phyloP scores from a whole-genome alignment of 2,888 invertebrate genomes.

The Dryadula phaetusa region DNA sequence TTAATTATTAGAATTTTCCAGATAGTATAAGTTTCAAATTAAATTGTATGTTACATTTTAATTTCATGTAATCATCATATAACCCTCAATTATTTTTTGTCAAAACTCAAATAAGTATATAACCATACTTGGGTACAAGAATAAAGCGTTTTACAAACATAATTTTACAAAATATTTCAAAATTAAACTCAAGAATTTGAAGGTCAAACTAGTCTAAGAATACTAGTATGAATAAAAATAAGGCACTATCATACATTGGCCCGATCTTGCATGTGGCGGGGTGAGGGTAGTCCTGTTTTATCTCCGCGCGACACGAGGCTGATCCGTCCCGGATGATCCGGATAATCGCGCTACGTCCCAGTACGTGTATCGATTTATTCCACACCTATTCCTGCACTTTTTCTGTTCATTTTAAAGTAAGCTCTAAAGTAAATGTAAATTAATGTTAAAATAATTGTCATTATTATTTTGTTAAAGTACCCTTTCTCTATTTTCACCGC shows the following conservation, averaged over 20 bases:
- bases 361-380: slow-evolving; percentile 62
- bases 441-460: background rate
- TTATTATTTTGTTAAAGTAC: background rate
- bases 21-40: too few species aligned
- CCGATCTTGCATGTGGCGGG: slow-evolving; percentile 31
- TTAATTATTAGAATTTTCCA: too few species aligned
- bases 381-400: slow-evolving; percentile 42
- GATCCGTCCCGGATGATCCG: slow-evolving; percentile 79
- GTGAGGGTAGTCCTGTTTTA: slow-evolving; percentile 67
- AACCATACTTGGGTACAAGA: too few species aligned
- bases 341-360: slow-evolving; percentile 68
- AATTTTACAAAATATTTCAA: background rate
- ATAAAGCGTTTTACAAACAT: background rate
- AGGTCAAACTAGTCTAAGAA: background rate
- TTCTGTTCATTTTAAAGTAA: slow-evolving; percentile 33
- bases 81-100: too few species aligned
- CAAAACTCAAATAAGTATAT: too few species aligned
- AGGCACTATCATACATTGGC: slow-evolving; percentile 24
- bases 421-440: slow-evolving; percentile 19
- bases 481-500: too few species aligned
- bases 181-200: background rate
- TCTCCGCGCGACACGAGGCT: slow-evolving; percentile 79
- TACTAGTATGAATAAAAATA: slow-evolving; percentile 6
- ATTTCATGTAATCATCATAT: too few species aligned
- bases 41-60: too few species aligned